Base-by-base conservation (phyloP, 2,113 vertebrate genomes). In the Sakesphorus luctuosus region DNA sequence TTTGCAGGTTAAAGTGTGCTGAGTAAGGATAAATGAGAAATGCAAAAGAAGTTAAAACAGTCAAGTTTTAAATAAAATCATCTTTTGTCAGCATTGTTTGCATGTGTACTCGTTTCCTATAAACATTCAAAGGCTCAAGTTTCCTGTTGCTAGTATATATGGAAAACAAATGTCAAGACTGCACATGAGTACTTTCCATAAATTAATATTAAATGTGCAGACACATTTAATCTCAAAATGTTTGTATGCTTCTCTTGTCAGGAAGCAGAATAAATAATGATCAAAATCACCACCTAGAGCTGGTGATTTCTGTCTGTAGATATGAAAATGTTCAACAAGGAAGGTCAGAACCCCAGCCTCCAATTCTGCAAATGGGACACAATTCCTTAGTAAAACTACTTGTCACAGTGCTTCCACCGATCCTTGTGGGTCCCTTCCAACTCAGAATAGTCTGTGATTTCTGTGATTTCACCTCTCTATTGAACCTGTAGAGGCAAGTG, bases 141-240 rank as follows among this genome's bases (percentile, higher is more conserved):
- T 93, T 90, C 62, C 66, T 92, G 40, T 84, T 91, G 43, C 77
- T 87, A 56, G 43, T 75, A 19, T 69, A 79, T 79, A 49, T 53
- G 69, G 76, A 68, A 94, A 95, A 92, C 80, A 90, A 94, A 94
- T 94, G 47, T 84, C 90, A 96, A 84, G 77, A 66, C 58, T 93
- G 63, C 85, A 94, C n/a, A 46, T 71, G 88, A 93, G 18, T 89
- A 62, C 74, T 95, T 93, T 66, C 84, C 86, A 92, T 93, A 92
- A 94, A 95, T 94, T 71, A 96, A 94, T 96, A 89, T 90, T 89
- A 92, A 95, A 94, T 82, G n/a, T 77, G 53, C 73, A 66, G 28
- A 50, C 58, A 66, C 58, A 69, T 66, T 95, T 94, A 47, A 74
- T 84, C 75, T 96, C 68, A 53, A 89, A 91, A 56, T 68, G 68